A percentile compares a stretch with the other conserved stretches of the same genome.
phyloP scores from a whole-genome alignment of 2,888 invertebrate species.

The Slavum lentiscoides region DNA sequence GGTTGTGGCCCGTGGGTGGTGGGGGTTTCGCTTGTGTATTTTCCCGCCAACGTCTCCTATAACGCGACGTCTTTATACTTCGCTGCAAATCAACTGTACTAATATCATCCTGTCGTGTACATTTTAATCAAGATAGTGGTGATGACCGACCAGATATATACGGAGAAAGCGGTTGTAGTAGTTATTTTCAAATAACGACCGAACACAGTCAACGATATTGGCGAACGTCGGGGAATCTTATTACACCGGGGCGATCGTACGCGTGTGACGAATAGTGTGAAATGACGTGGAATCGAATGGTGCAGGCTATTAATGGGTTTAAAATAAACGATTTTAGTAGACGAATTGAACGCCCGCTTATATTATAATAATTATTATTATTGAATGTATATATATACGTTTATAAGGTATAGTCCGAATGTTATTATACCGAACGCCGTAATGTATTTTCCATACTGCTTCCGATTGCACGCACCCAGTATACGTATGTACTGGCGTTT shows the following conservation, averaged over 20 bases:
- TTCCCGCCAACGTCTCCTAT: background rate
- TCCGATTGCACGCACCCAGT: no score
- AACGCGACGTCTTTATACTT: conserved; percentile 1
- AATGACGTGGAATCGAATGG: background rate
- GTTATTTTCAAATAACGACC: conserved; percentile 6
- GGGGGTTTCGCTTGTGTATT: background rate
- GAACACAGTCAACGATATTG: background rate
- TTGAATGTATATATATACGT: no score
- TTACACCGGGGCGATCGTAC: background rate
- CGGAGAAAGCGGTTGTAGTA: background rate
- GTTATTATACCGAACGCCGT: no score
- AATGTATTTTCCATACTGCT: no score
- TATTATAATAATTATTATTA: no score
- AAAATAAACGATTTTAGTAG: no score
- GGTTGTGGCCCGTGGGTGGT: background rate
- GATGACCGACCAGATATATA: background rate
- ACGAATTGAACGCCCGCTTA: no score
- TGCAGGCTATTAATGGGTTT: no score
- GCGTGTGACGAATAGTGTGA: background rate
- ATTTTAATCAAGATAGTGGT: background rate
- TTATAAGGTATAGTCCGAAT: no score
- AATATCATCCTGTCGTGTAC: background rate
- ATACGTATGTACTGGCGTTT: no score
- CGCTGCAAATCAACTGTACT: background rate
- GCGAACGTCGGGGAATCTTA: background rate